Evolutionary conservation across 2,888 invertebrate species (phyloP), one percentile per base, ranked within the genome.

Genomic region (Cheilosia vulpina): DNA sequence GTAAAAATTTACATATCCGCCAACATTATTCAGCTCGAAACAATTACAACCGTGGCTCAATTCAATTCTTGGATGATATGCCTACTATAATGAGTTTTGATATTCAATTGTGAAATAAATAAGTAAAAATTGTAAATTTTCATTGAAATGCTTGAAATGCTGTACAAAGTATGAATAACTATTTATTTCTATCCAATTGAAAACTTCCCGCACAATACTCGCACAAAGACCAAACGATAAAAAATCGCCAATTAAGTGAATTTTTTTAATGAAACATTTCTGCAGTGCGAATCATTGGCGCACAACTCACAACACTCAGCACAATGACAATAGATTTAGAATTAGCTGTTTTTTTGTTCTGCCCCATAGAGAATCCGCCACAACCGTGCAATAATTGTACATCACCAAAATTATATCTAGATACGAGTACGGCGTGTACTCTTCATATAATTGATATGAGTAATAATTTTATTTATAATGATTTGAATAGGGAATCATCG

Each of bases 171-270:
- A 34, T 3, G 11, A 38, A 38, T 38, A 38, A 38, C 34, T 38
- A 38, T 38, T 11, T 38, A 13, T 38, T 31, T 31, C 9, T 2
- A 34, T 34, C 21, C 31, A 31, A 31, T 31, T 7, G 15, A 41
- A 4, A 41, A 41, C 11, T 13, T 15, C 15, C 43, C 43, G 53
- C 72, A 72, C 50, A 66, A 13, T 38, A 82, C 71, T 17, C 45
- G 65, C 45, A 71, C n/a, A n/a, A 41, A 19, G 43, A 13, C 24
- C 15, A 38, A 45, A 63, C 19, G 31, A 53, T 50, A 13, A 55
- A 82, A 77, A 53, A 38, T 62, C 78, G 50, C 17, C 77, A 83
- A 83, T 83, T 83, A 78, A 83, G 47, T 77, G 62, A 43, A 62
- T 62, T 77, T 72, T 71, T 38, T 38, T 72, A 72, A 77, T 77